Evolutionary conservation across 2,113 vertebrate genomes (phyloP).

Genomic region (Lepus europaeus): DNA sequence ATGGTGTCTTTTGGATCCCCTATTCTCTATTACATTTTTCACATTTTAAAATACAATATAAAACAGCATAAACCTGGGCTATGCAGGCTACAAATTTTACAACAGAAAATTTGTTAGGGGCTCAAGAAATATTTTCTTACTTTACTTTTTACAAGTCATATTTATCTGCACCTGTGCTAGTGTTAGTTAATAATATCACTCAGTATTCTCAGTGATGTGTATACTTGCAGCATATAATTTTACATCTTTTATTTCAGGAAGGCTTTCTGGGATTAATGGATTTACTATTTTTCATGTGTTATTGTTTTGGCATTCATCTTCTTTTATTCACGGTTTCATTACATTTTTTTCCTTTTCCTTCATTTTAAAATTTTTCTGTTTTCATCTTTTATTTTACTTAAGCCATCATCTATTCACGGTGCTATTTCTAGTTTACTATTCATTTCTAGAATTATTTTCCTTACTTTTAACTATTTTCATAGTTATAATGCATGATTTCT

Average conservation of each 20-base stretch:
- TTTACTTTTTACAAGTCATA: not conserved
- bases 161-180: not conserved
- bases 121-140: not conserved
- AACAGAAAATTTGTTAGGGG: not conserved
- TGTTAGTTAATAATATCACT: not conserved
- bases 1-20: too few species aligned
- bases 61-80: too few species aligned
- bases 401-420: not conserved
- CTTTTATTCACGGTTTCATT: not conserved
- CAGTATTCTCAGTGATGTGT: not conserved
- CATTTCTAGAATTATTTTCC: not conserved
- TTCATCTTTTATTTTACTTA: not conserved
- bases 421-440: not conserved
- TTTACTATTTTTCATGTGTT: slow-evolving; percentile 4
- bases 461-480: slow-evolving; percentile 14
- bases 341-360: slow-evolving; percentile 3
- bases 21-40: too few species aligned
- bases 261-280: not conserved
- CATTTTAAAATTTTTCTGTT: slow-evolving; percentile 27
- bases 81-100: too few species aligned
- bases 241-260: not conserved
- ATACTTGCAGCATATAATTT: not conserved
- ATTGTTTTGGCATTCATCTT: not conserved
- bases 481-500: not conserved
- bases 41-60: too few species aligned